A percentile compares a stretch with the other conserved stretches of the same genome.
Evolutionary conservation across 1,140 invertebrate species (phyloP).

Genomic region (Chrysomallon squamiferum): DNA sequence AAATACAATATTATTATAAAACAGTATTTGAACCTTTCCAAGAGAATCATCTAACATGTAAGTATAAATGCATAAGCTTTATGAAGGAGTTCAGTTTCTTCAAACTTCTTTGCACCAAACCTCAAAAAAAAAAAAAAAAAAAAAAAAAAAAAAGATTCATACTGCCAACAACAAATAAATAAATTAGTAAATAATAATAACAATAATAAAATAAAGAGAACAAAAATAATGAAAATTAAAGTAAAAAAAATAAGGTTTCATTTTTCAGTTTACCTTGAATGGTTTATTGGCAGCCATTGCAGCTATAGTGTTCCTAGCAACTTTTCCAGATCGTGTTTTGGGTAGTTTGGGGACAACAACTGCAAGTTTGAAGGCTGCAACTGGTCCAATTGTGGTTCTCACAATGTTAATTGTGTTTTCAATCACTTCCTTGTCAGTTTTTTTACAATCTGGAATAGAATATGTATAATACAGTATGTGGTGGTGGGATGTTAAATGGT

Average conservation of each 20-base stretch:
- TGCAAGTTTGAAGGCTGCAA: slow-evolving; percentile 83
- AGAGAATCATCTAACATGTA: too few relatives aligned
- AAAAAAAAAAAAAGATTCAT: too few relatives aligned
- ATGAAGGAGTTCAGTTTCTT: too few relatives aligned
- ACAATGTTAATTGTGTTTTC: slow-evolving; percentile 67
- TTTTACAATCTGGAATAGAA: slow-evolving; percentile 30
- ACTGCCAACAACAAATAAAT: too few relatives aligned
- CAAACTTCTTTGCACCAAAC: too few relatives aligned
- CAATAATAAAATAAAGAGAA: neutral
- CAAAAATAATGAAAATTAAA: neutral
- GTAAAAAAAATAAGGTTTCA: neutral
- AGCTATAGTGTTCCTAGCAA: slow-evolving; percentile 83
- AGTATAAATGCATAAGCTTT: too few relatives aligned
- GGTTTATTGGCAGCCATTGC: slow-evolving; percentile 80
- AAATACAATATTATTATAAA: too few relatives aligned
- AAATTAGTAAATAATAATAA: neutral
- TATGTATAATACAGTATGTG: neutral
- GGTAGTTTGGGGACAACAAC: slow-evolving; percentile 81
- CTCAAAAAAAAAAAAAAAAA: too few relatives aligned
- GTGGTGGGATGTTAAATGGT: too few relatives aligned
- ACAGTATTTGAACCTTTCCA: too few relatives aligned
- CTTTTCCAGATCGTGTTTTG: slow-evolving; percentile 80
- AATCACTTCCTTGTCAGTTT: slow-evolving; percentile 50
- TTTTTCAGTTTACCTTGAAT: slow-evolving; percentile 69
- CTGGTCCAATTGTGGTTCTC: slow-evolving; percentile 83